Evolutionary conservation across 2,113 vertebrate species (phyloP).

Genomic region (Lepisosteus oculatus): DNA sequence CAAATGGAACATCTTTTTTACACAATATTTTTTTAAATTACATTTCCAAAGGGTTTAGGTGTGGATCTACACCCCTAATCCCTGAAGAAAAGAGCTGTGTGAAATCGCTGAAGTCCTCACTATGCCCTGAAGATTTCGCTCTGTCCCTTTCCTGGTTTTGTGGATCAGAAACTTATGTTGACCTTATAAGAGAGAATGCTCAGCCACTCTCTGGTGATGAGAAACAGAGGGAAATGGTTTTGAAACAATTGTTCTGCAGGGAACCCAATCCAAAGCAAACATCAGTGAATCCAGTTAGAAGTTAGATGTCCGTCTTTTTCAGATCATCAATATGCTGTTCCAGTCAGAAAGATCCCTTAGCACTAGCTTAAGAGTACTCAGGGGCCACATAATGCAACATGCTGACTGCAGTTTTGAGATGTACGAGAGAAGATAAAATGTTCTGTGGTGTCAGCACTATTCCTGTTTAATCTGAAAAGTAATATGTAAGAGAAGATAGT

Average conservation of each 20-base stretch:
- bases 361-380: too few species aligned
- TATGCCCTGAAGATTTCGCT: not conserved
- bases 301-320: too few species aligned
- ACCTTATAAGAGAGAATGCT: not conserved
- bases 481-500: too few species aligned
- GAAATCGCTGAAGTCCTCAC: not conserved
- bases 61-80: not conserved
- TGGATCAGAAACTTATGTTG: not conserved
- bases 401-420: too few species aligned
- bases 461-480: too few species aligned
- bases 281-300: not conserved
- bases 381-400: too few species aligned
- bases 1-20: not conserved
- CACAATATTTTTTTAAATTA: too few species aligned
- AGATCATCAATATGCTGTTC: too few species aligned
- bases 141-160: not conserved
- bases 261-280: constrained; percentile 4
- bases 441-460: too few species aligned
- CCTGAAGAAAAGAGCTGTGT: not conserved
- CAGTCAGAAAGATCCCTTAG: too few species aligned
- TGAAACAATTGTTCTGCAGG: constrained; percentile 5
- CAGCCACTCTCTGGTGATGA: not conserved
- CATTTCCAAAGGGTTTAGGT: not conserved
- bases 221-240: constrained; percentile 1
- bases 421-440: too few species aligned